Base-by-base conservation (phyloP, 2,113 vertebrate genomes). In the Pseudorhombus dupliciocellatus region DNA sequence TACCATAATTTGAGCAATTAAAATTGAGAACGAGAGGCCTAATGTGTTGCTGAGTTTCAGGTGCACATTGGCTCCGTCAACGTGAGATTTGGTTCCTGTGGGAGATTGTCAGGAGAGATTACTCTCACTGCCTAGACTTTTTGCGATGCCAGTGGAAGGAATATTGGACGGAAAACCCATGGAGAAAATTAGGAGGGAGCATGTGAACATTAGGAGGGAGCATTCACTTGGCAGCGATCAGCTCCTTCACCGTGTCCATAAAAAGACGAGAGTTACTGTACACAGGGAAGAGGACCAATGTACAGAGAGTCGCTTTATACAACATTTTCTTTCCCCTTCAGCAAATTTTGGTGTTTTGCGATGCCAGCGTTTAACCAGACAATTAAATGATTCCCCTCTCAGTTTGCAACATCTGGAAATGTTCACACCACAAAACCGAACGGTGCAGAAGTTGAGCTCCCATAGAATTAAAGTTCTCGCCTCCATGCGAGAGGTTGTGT, bases 381-480 rank as follows among this genome's bases (percentile, higher is more conserved):
- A 70, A 78, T 86, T 77, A 85, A 86, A 85, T 9, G 4, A 79
- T 85, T 89, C 80, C 80, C 74, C 78, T 83, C 50, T 81, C 68
- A 42, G 67, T 85, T 89, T 70, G 83, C 70, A 71, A 73, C 84
- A 87, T 89, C 88, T 92, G 91, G 85, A 92, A 84, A 84, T 81
- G 74, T 77, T 89, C 65, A 78, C 46, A 71, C 62, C 51, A 61
- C 76, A 65, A 75, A 79, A 76, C 54, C 28, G 44, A 21, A 42
- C 50, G 0, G 42, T 46, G 42, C 4, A 15, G 34, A 37, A 37
- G 34, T 37, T 11, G 10, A 37, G 34, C 11, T 12, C 10, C 34
- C 34, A 37, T 37, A 12, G 9, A 37, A 37, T 37, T 11, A 12
- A 37, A 12, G 34, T 37, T 37, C 10, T 37, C 4, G 12, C 34